Evolutionary conservation across 2,113 vertebrate genomes (phyloP).

Genomic region (Dendrocopos noguchii): DNA sequence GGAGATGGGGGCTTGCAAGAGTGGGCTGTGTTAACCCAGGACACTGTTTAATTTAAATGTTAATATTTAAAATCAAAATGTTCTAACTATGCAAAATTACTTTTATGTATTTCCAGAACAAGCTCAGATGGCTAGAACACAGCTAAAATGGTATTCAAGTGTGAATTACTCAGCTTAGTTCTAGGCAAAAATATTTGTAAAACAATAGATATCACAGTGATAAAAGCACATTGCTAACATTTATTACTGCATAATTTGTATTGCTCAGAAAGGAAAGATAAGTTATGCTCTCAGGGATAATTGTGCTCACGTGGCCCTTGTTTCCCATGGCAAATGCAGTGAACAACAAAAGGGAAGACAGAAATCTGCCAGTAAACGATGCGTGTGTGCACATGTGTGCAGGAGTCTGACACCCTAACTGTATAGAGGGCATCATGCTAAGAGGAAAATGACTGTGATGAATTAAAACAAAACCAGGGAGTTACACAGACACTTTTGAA

Average conservation of each 20-base stretch:
- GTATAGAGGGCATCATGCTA: neutral
- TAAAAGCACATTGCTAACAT: neutral
- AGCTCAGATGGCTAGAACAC: neutral
- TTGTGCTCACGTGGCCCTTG: rapidly evolving
- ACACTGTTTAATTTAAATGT: neutral
- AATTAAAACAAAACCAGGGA: neutral
- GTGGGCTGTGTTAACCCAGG: too few species aligned
- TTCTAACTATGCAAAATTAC: neutral
- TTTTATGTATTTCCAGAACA: neutral
- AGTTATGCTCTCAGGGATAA: neutral
- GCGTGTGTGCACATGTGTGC: rapidly evolving
- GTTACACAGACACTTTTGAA: neutral
- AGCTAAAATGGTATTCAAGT: neutral
- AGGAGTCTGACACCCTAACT: neutral
- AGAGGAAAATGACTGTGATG: neutral
- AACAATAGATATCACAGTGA: neutral
- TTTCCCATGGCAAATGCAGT: neutral
- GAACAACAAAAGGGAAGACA: neutral
- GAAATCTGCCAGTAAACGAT: neutral
- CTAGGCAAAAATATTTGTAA: neutral
- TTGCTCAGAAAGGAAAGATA: neutral
- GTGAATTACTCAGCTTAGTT: neutral
- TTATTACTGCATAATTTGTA: neutral
- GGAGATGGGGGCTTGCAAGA: too few species aligned
- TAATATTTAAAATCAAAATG: slow-evolving; percentile 1